These are phyloP conservation scores for Ricordea florida DNA, from an alignment of 92 coral and sea anemone genomes.

Conservation along the genomic window DNA sequence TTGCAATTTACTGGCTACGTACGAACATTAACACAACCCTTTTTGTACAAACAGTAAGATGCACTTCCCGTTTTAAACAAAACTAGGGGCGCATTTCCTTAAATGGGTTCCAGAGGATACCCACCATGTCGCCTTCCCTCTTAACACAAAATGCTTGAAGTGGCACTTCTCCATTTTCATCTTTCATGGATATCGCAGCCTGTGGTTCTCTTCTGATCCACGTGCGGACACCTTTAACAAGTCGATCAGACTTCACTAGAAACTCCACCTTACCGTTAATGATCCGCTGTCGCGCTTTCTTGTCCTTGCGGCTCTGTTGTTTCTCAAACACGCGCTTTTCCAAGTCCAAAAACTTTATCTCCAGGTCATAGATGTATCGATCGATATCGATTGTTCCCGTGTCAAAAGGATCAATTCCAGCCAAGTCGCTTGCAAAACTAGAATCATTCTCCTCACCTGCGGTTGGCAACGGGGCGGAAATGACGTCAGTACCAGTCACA, in stretches of 20 bases:
- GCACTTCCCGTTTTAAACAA: too few species aligned
- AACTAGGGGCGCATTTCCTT: too few species aligned
- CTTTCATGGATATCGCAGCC: conserved; percentile 72
- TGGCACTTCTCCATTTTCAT: conserved; percentile 63
- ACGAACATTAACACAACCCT: too few species aligned
- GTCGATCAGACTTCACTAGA: conserved; percentile 53
- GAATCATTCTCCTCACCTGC: too few species aligned
- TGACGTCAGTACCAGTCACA: too few species aligned
- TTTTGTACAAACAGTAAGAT: too few species aligned
- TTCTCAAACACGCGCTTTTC: conserved; percentile 76
- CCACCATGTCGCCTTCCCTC: too few species aligned
- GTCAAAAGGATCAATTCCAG: conserved; percentile 6
- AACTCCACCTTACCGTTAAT: conserved; percentile 77
- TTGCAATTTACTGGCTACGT: too few species aligned
- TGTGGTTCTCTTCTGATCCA: conserved; percentile 74
- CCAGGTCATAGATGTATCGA: conserved; percentile 26
- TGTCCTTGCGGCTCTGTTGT: conserved; percentile 82
- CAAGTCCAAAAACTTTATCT: conserved; percentile 64
- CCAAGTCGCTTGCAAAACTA: conserved; percentile 12
- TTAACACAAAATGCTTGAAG: too few species aligned
- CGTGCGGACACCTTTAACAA: conserved; percentile 39
- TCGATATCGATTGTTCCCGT: conserved; percentile 16
- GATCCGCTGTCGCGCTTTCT: conserved; percentile 77
- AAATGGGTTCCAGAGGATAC: too few species aligned
- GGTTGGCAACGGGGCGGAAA: too few species aligned